These are phyloP conservation scores for Melanotaenia boesemani DNA, from an alignment of 2,797 vertebrate species.

Conservation along the genomic window DNA sequence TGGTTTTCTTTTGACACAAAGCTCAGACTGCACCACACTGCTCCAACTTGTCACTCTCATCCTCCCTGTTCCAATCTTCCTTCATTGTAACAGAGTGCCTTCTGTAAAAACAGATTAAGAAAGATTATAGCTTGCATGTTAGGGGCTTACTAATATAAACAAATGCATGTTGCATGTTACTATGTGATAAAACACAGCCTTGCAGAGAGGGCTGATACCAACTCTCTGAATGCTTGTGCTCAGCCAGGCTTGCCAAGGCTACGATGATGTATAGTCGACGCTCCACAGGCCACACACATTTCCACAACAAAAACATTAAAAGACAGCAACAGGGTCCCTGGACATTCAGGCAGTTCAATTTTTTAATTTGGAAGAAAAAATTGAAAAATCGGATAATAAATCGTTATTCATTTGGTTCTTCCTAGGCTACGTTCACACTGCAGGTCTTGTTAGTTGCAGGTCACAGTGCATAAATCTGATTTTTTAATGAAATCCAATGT, in stretches of 20 bases:
- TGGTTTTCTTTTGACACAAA: neutral
- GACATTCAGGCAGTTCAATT: too few species aligned
- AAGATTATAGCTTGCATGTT: conserved; percentile 61
- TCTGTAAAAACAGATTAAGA: conserved; percentile 56
- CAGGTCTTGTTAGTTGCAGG: too few species aligned
- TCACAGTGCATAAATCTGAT: too few species aligned
- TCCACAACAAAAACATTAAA: conserved; percentile 19
- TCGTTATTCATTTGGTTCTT: too few species aligned
- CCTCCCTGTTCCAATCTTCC: conserved; percentile 25
- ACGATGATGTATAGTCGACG: conserved; percentile 41
- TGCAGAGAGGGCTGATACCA: conserved; percentile 32
- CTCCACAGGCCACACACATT: conserved; percentile 23
- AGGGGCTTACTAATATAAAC: conserved; percentile 51
- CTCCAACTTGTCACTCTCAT: conserved; percentile 24
- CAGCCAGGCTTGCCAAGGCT: conserved; percentile 46
- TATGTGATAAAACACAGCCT: conserved; percentile 57
- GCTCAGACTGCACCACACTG: neutral
- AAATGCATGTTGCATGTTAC: conserved; percentile 59
- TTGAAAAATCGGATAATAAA: too few species aligned
- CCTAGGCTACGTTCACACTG: too few species aligned
- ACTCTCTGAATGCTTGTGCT: conserved; percentile 52
- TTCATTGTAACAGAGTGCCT: conserved; percentile 28
- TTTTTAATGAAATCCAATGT: too few species aligned
- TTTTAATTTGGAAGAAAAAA: too few species aligned
- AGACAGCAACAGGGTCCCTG: neutral